phyloP scores from a whole-genome alignment of 2,113 vertebrate genomes.

The Lamprotornis superbus region DNA sequence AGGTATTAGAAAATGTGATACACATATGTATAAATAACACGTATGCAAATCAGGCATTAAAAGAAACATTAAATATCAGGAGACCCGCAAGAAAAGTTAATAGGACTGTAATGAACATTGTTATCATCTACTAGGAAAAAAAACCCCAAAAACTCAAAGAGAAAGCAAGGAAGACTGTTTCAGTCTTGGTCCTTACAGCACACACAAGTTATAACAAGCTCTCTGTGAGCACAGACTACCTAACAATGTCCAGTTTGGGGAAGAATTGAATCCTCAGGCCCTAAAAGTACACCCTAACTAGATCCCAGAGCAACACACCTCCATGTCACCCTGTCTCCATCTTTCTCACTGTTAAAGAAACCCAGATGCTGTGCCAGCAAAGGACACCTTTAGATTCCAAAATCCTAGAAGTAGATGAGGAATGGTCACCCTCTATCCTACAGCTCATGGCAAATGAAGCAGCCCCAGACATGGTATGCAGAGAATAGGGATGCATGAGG shows the following conservation, averaged over 20 bases:
- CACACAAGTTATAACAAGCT: neutral
- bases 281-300: no score
- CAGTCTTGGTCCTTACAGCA: neutral
- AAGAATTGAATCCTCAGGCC: neutral
- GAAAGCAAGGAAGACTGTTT: neutral
- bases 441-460: accelerated
- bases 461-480: no score
- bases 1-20: neutral
- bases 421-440: neutral
- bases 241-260: neutral
- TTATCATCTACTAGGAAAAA: neutral
- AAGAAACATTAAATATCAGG: neutral
- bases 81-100: neutral
- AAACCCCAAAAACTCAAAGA: neutral
- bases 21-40: neutral
- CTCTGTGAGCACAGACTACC: neutral
- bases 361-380: neutral
- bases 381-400: neutral
- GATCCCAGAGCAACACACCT: neutral
- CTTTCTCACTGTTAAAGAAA: neutral
- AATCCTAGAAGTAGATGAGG: neutral
- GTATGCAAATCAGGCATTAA: neutral
- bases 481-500: neutral
- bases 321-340: neutral
- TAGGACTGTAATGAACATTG: neutral